Percentiles rank a stretch among this genome's conserved stretches.
Evolutionary conservation across 2,888 invertebrate species (phyloP).

Genomic region (Ectemnius lituratus): DNA sequence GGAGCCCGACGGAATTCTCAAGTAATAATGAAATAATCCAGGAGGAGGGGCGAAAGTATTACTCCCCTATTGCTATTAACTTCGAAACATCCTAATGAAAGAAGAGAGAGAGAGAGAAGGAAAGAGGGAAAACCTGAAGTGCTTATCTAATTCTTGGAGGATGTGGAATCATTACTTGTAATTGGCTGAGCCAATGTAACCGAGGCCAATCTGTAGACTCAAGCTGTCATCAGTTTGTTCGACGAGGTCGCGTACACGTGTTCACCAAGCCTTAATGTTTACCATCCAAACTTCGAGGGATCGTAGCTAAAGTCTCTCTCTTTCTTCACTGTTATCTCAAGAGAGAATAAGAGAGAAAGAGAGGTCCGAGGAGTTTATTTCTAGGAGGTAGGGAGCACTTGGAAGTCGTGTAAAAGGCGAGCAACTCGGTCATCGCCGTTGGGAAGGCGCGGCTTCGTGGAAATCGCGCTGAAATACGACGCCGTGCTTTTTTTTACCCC

Average conservation of each 20-base stretch:
- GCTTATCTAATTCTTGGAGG: too few species aligned
- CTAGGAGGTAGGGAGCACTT: conserved; percentile 31
- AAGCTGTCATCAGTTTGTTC: conserved; percentile 1
- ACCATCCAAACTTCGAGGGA: conserved; percentile 25
- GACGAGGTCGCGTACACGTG: conserved; percentile 36
- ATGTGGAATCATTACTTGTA: too few species aligned
- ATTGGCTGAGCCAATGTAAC: too few species aligned
- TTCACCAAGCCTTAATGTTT: conserved; percentile 52
- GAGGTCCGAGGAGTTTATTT: conserved; percentile 49
- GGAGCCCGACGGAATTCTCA: background rate
- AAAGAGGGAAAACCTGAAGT: too few species aligned
- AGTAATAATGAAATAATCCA: background rate
- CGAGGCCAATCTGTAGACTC: too few species aligned
- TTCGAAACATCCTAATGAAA: too few species aligned
- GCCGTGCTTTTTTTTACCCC: conserved; percentile 9
- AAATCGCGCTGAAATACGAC: conserved; percentile 13
- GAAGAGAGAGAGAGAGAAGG: too few species aligned
- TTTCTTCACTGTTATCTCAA: conserved; percentile 20
- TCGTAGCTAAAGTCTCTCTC: conserved; percentile 25
- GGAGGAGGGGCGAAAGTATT: too few species aligned
- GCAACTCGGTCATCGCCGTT: conserved; percentile 14
- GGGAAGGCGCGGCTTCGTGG: conserved; percentile 18
- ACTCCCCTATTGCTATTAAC: too few species aligned
- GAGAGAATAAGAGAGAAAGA: background rate
- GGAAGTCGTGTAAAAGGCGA: conserved; percentile 25